These are phyloP conservation scores for Camelus dromedarius DNA, from an alignment of 2,113 vertebrate species.

Conservation along the genomic window DNA sequence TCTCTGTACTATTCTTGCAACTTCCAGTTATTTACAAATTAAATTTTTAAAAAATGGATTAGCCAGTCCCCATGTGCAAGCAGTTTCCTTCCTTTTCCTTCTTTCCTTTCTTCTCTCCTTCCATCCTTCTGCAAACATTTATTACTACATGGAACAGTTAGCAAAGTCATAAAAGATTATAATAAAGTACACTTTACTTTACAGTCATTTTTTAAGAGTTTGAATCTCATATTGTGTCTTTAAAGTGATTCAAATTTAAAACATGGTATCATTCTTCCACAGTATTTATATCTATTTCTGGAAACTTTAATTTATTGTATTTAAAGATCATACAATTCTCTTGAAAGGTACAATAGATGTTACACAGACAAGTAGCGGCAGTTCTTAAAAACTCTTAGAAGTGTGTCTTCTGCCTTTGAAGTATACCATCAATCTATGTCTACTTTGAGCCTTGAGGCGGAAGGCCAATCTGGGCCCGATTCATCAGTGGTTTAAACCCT, in stretches of 20 bases:
- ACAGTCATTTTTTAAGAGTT: conserved; percentile 62
- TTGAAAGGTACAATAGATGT: conserved; percentile 79
- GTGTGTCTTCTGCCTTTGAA: conserved; percentile 78
- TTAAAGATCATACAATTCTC: conserved; percentile 82
- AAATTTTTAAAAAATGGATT: neutral
- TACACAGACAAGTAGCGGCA: conserved; percentile 78
- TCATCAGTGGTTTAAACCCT: conserved; percentile 76
- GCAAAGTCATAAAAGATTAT: conserved; percentile 47
- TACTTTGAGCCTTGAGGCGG: conserved; percentile 73
- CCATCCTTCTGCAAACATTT: conserved; percentile 41
- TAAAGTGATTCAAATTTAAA: conserved; percentile 63
- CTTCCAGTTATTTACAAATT: conserved; percentile 39
- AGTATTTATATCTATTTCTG: conserved; percentile 75
- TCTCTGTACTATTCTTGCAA: neutral
- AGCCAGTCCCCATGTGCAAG: neutral
- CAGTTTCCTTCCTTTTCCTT: neutral
- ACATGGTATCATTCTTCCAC: conserved; percentile 46
- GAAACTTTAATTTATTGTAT: conserved; percentile 80
- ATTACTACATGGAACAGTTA: neutral
- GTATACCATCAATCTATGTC: conserved; percentile 75
- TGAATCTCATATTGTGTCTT: conserved; percentile 52
- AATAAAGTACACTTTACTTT: conserved; percentile 51
- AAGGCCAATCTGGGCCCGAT: conserved; percentile 68
- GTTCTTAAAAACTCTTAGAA: conserved; percentile 76
- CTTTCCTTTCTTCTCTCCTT: neutral